Percentiles rank a stretch among this genome's conserved stretches.
Conservation (phyloP, 2,888 invertebrate species). For the Pachymerium ferrugineum region DNA sequence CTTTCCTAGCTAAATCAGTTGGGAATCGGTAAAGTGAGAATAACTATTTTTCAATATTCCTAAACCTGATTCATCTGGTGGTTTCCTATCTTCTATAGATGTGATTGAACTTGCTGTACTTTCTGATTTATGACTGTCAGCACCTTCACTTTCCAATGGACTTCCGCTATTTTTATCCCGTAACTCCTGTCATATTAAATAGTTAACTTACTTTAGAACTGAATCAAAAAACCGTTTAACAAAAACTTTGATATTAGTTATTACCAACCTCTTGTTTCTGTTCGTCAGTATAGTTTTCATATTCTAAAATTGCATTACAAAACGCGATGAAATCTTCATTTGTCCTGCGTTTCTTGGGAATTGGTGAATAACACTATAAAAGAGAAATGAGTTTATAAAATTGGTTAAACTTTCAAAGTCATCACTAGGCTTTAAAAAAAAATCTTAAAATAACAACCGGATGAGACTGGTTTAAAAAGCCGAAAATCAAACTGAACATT, state of each 20-base stretch:
- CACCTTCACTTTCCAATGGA: conserved; percentile 52
- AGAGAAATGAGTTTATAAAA: background rate
- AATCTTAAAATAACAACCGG: background rate
- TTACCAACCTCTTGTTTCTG: conserved; percentile 49
- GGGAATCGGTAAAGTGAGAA: too few species aligned
- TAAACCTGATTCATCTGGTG: conserved; percentile 40
- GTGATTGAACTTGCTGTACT: conserved; percentile 38
- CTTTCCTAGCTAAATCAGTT: too few species aligned
- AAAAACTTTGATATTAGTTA: background rate
- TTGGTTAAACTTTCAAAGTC: background rate
- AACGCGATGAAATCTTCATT: conserved; percentile 55
- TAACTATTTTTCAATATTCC: background rate
- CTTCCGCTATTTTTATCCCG: conserved; percentile 45
- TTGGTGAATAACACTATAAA: conserved; percentile 27
- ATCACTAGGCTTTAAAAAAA: background rate
- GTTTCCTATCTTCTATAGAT: conserved; percentile 40
- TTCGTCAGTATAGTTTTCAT: conserved; percentile 52
- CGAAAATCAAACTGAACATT: too few species aligned
- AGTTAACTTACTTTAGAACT: too few species aligned
- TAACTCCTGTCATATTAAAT: conserved; percentile 42
- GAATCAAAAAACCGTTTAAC: too few species aligned
- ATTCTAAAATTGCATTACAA: conserved; percentile 54
- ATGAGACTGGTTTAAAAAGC: too few species aligned
- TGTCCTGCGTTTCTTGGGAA: conserved; percentile 44
- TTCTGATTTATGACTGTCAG: conserved; percentile 46